Evolutionary conservation across 2,797 vertebrate species (phyloP).

Genomic region (Hipposideros larvatus): DNA sequence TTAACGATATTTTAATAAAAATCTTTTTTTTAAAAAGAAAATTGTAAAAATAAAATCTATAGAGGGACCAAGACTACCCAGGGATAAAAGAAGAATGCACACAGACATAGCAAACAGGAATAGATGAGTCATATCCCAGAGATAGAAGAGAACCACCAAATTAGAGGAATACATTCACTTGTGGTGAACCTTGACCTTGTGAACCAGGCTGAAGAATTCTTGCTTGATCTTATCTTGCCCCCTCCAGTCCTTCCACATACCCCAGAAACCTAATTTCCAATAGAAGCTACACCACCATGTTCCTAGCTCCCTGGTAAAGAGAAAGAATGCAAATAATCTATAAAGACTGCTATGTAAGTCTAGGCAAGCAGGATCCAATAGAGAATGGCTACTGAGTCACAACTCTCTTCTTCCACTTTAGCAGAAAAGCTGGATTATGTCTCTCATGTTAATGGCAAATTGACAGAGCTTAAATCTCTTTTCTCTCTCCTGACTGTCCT

Average conservation of each 20-base stretch:
- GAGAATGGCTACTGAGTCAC: neutral
- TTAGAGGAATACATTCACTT: neutral
- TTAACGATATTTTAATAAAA: no score
- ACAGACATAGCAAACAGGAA: neutral
- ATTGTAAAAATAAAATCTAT: neutral
- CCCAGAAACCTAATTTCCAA: neutral
- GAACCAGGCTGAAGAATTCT: neutral
- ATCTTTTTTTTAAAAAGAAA: no score
- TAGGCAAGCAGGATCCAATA: neutral
- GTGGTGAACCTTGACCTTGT: neutral
- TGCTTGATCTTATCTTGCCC: neutral
- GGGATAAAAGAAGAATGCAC: neutral
- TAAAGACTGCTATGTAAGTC: neutral
- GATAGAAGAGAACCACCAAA: neutral
- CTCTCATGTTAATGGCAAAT: neutral
- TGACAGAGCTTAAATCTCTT: slow-evolving; percentile 9
- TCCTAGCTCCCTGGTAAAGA: slow-evolving; percentile 2
- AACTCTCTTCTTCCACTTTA: neutral
- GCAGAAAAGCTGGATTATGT: neutral
- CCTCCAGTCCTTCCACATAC: neutral
- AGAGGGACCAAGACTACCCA: neutral
- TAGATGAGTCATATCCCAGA: neutral
- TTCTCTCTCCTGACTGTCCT: neutral
- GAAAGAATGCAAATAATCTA: neutral
- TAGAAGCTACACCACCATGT: neutral